Base-by-base conservation (phyloP, 2,797 vertebrate species). In the Lagocephalus sceleratus region DNA sequence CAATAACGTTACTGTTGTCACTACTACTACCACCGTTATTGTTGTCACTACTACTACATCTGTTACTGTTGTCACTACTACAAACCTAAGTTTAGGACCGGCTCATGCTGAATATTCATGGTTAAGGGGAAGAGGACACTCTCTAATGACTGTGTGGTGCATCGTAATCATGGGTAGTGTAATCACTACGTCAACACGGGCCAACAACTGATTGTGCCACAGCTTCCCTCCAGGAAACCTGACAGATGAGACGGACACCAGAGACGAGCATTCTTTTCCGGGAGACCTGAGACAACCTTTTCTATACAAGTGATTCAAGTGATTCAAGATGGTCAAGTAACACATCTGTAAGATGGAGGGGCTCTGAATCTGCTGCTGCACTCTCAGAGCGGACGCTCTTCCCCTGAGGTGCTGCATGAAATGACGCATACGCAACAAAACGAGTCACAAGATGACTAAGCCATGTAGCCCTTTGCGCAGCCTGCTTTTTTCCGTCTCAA, bases 101-200 rank as follows among this genome's bases (percentile, higher is more conserved):
- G 52, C 44, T 40, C 21, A 47, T 47, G 40, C 48, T 71, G 61
- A 66, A 68, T 66, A 67, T 68, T 51, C 62, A 63, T 56, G 42
- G 10, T 15, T 54, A 11, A 55, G 29, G 25, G 42, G 38, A 57
- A 50, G 7, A 14, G 49, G 50, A 40, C 35, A 14, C 50, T 65
- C 43, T 62, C 57, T 42, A 51, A 50, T 68, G 68, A 40, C 58
- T 81, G 72, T 70, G 52, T 46, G 57, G 17, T 61, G 59, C 59
- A 55, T 55, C 20, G 73, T 81, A 82, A 86, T 83, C 79, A 74
- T 80, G 72, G 75, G 77, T 80, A 81, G 76, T 73, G 73, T 63
- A 76, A 71, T 78, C 74, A 61, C 54, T 57, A 40, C 65, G 66
- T 64, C 57, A 73, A 25, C 35, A 47, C 68, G 55, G 52, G 48